Percentiles rank a stretch among this genome's conserved stretches.
Evolutionary conservation across 2,888 invertebrate species (phyloP).

Genomic region (Xestia rhomboidea): DNA sequence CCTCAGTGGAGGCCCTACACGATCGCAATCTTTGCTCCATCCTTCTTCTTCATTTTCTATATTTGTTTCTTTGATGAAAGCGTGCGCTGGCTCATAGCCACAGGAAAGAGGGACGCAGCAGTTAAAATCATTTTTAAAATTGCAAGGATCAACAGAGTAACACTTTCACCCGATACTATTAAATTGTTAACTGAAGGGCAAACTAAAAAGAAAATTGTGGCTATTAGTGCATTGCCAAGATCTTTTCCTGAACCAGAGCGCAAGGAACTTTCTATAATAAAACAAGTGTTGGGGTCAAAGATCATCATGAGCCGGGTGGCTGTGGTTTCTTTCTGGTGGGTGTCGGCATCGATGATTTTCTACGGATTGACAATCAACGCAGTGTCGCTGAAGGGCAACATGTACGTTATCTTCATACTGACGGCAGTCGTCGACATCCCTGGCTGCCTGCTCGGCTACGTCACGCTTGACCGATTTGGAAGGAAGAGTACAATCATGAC

Average conservation of each 20-base stretch:
- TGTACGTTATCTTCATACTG: slow-evolving; percentile 93
- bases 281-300: slow-evolving; percentile 48
- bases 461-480: slow-evolving; percentile 57
- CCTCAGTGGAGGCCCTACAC: slow-evolving; percentile 92
- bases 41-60: slow-evolving; percentile 91
- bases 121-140: slow-evolving; percentile 86
- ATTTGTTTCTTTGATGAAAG: slow-evolving; percentile 92
- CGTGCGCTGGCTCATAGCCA: slow-evolving; percentile 92
- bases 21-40: slow-evolving; percentile 91
- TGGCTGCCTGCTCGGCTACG: slow-evolving; percentile 79
- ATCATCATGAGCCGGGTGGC: slow-evolving; percentile 43
- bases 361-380: slow-evolving; percentile 94
- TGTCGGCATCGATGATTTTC: slow-evolving; percentile 94
- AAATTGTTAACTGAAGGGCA: slow-evolving; percentile 69
- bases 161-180: slow-evolving; percentile 78
- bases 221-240: neutral
- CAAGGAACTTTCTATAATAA: neutral
- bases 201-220: neutral
- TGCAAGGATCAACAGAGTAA: slow-evolving; percentile 83
- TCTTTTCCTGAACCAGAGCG: accelerated
- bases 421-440: slow-evolving; percentile 91
- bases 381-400: slow-evolving; percentile 92
- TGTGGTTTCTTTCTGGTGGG: slow-evolving; percentile 86
- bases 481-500: slow-evolving; percentile 58
- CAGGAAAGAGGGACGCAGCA: slow-evolving; percentile 89